Conservation (phyloP, 2,113 vertebrate genomes). For the Mirounga angustirostris region DNA sequence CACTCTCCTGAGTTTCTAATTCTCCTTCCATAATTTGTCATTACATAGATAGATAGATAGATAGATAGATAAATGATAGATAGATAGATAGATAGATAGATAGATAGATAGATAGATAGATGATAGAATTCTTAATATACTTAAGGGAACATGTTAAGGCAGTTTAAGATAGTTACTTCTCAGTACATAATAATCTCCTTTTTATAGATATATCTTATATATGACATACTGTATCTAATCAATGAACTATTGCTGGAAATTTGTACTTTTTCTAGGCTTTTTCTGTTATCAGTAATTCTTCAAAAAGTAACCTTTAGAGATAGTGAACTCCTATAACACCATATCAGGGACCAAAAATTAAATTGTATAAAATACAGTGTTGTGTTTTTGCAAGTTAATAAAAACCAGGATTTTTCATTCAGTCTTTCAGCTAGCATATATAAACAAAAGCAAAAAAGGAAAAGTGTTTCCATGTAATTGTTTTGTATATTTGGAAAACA, state of each 20-base stretch:
- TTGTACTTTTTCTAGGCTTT: background rate
- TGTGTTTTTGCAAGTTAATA: background rate
- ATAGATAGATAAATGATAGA: too few species aligned
- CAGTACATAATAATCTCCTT: background rate
- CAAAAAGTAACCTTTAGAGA: background rate
- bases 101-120: too few species aligned
- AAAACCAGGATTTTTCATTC: background rate
- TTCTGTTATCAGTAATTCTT: conserved; percentile 6
- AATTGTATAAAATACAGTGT: background rate
- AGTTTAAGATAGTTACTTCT: background rate
- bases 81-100: too few species aligned
- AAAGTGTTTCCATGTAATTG: background rate
- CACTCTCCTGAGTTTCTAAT: background rate
- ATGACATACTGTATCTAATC: background rate
- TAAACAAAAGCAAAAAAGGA: background rate
- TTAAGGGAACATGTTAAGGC: background rate
- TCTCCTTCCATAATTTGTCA: background rate
- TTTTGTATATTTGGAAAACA: background rate
- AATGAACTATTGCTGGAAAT: background rate
- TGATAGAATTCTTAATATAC: background rate
- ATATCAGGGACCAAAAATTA: background rate
- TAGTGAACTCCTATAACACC: background rate
- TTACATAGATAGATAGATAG: background rate
- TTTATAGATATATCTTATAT: background rate
- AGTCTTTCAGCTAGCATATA: background rate